Evolutionary conservation across 2,888 invertebrate species (phyloP), one percentile per base, ranked within the genome.

Genomic region (Lasioglossum zephyrum): DNA sequence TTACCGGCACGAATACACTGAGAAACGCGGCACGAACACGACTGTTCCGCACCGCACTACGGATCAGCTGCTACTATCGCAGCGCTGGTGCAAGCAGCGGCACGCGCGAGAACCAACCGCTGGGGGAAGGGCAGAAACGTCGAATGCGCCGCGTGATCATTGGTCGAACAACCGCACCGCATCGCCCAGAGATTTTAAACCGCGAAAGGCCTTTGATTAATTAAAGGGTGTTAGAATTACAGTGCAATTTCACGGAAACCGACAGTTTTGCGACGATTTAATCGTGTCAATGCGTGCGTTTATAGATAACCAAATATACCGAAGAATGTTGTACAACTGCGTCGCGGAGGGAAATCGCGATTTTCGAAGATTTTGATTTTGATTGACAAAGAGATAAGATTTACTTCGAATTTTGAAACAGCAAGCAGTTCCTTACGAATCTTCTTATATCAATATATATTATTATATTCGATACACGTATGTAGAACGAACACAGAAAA

Each of bases 61-160:
- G 91, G 92, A 93, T 93, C 94, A 94, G 94, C 94, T 94, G 94
- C 93, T 87, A 92, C 92, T 92, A 90, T 81, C 74, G 84, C 87
- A 87, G 88, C 91, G 91, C 89, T 81, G 44, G 74, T 44, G 57
- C 75, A 84, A 66, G 47, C 18, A 18, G n/a, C 47, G 73, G 88
- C 49, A 39, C 87, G 85, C 76, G 79, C 22, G 6, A 4, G 72
- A 82, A 87, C 87, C 80, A 82, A 39, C 22, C 41, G 53, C 70
- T 53, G 86, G 81, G 78, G 78, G 73, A 75, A 74, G 49, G 81
- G 73, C 77, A 76, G 76, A 26, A 81, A 73, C 72, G 4, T 47
- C 39, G 77, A 63, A 57, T 53, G 16, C 22, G 31, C 11, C 16
- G 22, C 73, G 31, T 36, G 26, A 49, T 70, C 18, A 72, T 84